A percentile compares a stretch with the other conserved stretches of the same genome.
Conservation (phyloP, 2,888 invertebrate species). For the Drosophila limbata region DNA sequence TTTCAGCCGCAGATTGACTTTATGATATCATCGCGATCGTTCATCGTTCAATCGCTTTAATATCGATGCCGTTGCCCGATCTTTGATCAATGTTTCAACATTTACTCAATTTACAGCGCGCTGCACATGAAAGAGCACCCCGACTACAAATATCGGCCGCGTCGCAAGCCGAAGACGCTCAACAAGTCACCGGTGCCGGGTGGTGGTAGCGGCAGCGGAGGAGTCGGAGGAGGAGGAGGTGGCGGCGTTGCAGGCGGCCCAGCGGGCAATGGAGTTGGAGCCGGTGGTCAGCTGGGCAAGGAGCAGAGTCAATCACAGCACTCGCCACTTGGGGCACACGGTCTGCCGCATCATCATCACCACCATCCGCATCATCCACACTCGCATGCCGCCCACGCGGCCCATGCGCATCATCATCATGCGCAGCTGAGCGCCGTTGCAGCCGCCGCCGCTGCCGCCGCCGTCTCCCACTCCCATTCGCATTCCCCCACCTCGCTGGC, state of each 20-base stretch:
- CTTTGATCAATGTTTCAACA: constrained; percentile 68
- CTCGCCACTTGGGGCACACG: constrained; percentile 50
- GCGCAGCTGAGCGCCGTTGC: constrained; percentile 72
- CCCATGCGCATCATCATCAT: constrained; percentile 68
- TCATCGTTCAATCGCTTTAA: constrained; percentile 54
- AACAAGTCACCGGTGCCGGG: constrained; percentile 87
- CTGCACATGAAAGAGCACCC: constrained; percentile 97
- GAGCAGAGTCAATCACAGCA: constrained; percentile 57
- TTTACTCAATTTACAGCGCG: constrained; percentile 88
- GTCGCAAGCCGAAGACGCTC: constrained; percentile 94
- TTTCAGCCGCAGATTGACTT: constrained; percentile 42
- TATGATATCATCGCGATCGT: constrained; percentile 64
- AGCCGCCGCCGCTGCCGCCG: constrained; percentile 57
- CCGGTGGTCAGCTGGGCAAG: constrained; percentile 51
- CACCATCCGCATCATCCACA: constrained; percentile 63
- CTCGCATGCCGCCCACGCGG: constrained; percentile 53
- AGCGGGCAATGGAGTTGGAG: constrained; percentile 14
- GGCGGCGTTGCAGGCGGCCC: constrained; percentile 26
- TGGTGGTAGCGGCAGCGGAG: constrained; percentile 34
- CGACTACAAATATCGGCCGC: constrained; percentile 95
- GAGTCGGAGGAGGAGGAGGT: constrained; percentile 33
- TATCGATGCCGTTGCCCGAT: constrained; percentile 53
- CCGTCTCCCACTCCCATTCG: constrained; percentile 54
- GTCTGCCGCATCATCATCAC: constrained; percentile 58
- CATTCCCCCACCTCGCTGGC: constrained; percentile 63